Base-by-base conservation (phyloP, 1,140 invertebrate genomes). In the Ganaspis sp. region DNA sequence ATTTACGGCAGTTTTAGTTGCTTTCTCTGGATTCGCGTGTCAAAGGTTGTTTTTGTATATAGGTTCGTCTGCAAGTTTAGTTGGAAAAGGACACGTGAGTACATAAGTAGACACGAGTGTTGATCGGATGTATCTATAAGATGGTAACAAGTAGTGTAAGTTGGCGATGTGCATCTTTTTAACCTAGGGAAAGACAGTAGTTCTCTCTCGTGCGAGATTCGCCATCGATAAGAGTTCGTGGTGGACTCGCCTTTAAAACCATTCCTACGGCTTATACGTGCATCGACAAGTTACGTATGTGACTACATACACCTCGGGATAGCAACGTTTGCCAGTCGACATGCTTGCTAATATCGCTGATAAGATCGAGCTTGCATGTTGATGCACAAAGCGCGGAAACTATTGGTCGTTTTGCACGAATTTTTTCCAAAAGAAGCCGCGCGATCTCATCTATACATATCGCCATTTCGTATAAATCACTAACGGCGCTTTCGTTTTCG, bases 101-200 rank as follows among this genome's bases (percentile, higher is more conserved):
- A 54, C 53, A 54, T 54, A 23, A 54, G 53, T 54, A 54, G 53
- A 21, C 21, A 21, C 53, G 23, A 64, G 9, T 64, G 54, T 64
- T 64, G 9, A 26, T 26, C 23, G 54, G 54, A 64, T 64, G 21
- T 26, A 64, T 64, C 54, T 64, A 15, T 12, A 23, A 15, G 23
- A 26, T 64, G 54, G 54, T 19, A 64, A 64, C 54, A 77, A 75
- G 76, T 74, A 77, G 40, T 53, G 71, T 9, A 8, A 6, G 45
- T 53, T 40, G 9, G 42, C 34, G 42, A 77, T 73, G 79, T 73
- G 83, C 80, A 83, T 85, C 83, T 80, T 81, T 77, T 86, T 82
- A 81, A 77, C 75, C 79, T 53, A 26, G 77, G 76, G 73, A 81
- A 84, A 86, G 80, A 85, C 87, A 83, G 85, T 84, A 86, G 83